Conservation (phyloP, 2,888 invertebrate species). For the Lycocerus yunnanus region DNA sequence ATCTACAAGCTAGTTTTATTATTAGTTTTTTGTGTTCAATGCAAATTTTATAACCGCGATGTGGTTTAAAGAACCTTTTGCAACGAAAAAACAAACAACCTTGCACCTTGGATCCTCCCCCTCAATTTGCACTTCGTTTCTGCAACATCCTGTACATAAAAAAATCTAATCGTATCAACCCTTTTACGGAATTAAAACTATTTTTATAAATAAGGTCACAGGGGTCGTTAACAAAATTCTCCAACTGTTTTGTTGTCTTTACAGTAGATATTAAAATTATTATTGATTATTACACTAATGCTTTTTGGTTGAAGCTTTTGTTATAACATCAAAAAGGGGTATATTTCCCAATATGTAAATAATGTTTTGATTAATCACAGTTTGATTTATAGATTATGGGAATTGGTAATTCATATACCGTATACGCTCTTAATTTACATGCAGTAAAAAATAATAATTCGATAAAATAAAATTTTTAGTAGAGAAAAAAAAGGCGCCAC, state of each 20-base stretch:
- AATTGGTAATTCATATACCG: conserved; percentile 30
- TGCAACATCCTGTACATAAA: background rate
- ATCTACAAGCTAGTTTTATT: conserved; percentile 4
- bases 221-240: background rate
- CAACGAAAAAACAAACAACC: background rate
- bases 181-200: background rate
- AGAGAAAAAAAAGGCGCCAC: conserved; percentile 11
- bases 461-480: background rate
- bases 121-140: background rate
- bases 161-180: background rate
- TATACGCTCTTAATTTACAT: background rate
- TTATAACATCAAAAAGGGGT: background rate
- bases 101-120: background rate
- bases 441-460: background rate
- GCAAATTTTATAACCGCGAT: background rate
- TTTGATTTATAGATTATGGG: conserved; percentile 54
- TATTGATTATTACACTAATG: background rate
- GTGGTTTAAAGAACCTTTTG: background rate
- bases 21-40: background rate
- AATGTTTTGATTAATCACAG: conserved; percentile 52
- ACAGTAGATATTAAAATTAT: background rate
- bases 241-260: background rate
- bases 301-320: background rate
- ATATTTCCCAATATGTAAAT: conserved; percentile 44
- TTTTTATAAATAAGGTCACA: background rate